Percentiles rank a stretch among this genome's conserved stretches.
phyloP scores from a whole-genome alignment of 2,888 invertebrate genomes.

The Tholera decimalis region DNA sequence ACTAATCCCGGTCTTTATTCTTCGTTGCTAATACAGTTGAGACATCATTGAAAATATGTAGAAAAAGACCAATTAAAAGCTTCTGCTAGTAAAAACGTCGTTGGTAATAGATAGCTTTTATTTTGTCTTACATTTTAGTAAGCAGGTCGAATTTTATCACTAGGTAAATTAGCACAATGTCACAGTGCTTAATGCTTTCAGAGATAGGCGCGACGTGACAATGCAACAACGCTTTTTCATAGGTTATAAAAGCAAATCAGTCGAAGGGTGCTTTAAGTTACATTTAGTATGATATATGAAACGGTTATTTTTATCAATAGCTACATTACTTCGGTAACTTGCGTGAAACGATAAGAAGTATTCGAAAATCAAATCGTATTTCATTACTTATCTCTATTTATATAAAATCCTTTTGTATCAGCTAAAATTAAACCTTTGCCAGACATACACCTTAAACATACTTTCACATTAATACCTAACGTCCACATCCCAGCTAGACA shows the following conservation, averaged over 20 bases:
- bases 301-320: not conserved
- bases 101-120: conserved; percentile 1
- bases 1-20: conserved; percentile 70
- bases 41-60: too few relatives aligned
- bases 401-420: not conserved
- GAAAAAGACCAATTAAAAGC: too few relatives aligned
- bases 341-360: not conserved
- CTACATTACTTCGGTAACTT: not conserved
- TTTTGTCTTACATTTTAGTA: not conserved
- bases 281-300: not conserved
- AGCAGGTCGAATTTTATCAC: not conserved
- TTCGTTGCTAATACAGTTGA: too few relatives aligned
- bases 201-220: not conserved
- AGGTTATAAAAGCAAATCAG: too few relatives aligned
- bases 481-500: conserved; percentile 28
- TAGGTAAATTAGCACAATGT: not conserved
- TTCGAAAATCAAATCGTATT: not conserved
- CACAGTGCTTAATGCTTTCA: not conserved
- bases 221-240: not conserved
- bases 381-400: not conserved
- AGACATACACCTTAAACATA: conserved; percentile 25
- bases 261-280: not conserved
- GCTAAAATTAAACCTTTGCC: not conserved
- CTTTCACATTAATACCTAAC: conserved; percentile 25
- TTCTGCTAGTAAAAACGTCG: too few relatives aligned